Evolutionary conservation across 2,888 invertebrate species (phyloP), one percentile per base, ranked within the genome.

Genomic region (Thelaira solivaga): DNA sequence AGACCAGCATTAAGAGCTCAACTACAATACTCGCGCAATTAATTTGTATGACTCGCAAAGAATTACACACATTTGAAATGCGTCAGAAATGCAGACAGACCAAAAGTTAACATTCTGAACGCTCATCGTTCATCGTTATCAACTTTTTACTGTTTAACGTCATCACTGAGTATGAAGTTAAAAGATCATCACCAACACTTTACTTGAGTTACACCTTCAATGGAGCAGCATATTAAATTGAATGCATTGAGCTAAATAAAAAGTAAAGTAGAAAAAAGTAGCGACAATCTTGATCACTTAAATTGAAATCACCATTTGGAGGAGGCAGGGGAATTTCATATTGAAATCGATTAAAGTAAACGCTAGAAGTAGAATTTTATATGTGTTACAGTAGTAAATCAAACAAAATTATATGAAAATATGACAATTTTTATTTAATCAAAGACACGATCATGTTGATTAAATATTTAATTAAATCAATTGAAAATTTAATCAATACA

Each of bases 11-110:
- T 43, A 26, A 39, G 24, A 29, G 36, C 22, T 43, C 31, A 41
- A 20, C 22, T 41, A 65, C 65, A 55, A 67, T 41, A 41, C 31
- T 16, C 31, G 39, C 64, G 47, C 73, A 78, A 78, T 78, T 78
- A 78, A 74, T 65, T 78, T 71, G 69, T 71, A 78, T 78, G 78
- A 78, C 78, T 78, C 47, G 65, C 36, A 64, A 39, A 39, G 68
- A 71, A 73, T 68, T 72, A 75, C n/a, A n/a, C n/a, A n/a, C n/a
- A n/a, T n/a, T 68, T 61, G 61, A 59, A 62, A 59, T 55, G 43
- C 26, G 51, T 57, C 22, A 59, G n/a, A n/a, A 45, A 29, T 22
- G 29, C 29, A 45, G 20, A n/a, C 34, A n/a, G 61, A 61, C 18
- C 47, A 62, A n/a, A n/a, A n/a, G n/a, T n/a, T n/a, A n/a, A n/a